phyloP scores from a whole-genome alignment of 2,888 invertebrate genomes.

The Ptychoptera albimana region DNA sequence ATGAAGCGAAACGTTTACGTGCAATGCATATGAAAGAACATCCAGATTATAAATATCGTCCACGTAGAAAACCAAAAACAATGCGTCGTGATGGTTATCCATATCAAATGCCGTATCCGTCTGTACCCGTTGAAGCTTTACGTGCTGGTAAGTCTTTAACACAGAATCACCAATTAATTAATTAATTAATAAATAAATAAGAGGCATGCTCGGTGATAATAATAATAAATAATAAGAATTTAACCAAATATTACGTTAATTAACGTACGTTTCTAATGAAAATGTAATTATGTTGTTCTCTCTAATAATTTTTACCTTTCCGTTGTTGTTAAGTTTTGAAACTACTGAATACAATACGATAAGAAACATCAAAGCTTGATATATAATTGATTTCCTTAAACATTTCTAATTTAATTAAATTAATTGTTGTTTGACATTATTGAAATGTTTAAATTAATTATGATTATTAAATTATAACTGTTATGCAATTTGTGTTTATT shows the following conservation, averaged over 20 bases:
- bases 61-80: constrained; percentile 76
- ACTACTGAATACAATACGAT: too few species aligned
- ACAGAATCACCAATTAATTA: too few species aligned
- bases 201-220: neutral
- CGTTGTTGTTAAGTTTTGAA: too few species aligned
- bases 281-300: too few species aligned
- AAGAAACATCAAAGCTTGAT: neutral
- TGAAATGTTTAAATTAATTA: too few species aligned
- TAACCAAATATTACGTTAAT: neutral
- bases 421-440: too few species aligned
- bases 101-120: constrained; percentile 83
- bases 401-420: too few species aligned
- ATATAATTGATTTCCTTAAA: neutral
- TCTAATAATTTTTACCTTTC: too few species aligned
- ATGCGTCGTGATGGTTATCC: constrained; percentile 80
- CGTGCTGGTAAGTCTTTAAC: constrained; percentile 62
- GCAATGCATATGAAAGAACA: constrained; percentile 93
- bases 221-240: neutral
- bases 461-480: too few species aligned
- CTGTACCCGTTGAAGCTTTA: constrained; percentile 77
- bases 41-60: constrained; percentile 87
- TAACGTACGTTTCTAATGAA: too few species aligned
- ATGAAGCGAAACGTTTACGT: constrained; percentile 86
- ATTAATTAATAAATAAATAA: neutral
- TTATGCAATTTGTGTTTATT: too few species aligned